Evolutionary conservation across 2,888 invertebrate species (phyloP).

Genomic region (Hydrotaea diabolus): DNA sequence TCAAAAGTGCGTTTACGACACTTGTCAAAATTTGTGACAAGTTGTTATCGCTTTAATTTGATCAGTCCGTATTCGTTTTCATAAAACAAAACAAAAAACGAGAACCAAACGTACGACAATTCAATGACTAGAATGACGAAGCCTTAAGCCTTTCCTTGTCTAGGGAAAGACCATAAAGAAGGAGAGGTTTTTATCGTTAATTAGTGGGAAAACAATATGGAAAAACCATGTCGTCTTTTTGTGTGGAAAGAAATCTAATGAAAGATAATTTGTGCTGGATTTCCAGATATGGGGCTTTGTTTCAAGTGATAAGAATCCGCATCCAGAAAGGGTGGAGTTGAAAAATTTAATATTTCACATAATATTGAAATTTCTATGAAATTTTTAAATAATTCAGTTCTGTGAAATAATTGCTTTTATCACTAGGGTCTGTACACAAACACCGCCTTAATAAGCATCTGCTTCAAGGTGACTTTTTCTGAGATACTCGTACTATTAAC

Average conservation of each 20-base stretch:
- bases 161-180: not conserved
- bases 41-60: conserved; percentile 51
- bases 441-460: too few species aligned
- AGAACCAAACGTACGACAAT: not conserved
- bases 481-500: too few species aligned
- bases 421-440: too few species aligned
- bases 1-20: conserved; percentile 37
- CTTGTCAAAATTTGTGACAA: conserved; percentile 69
- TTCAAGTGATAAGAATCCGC: too few species aligned
- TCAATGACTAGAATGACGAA: conserved; percentile 10
- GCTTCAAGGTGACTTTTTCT: too few species aligned
- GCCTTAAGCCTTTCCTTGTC: conserved; percentile 1
- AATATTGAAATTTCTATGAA: too few species aligned
- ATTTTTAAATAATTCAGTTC: too few species aligned
- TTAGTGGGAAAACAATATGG: conserved; percentile 15
- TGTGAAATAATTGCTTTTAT: too few species aligned
- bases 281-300: not conserved
- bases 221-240: not conserved
- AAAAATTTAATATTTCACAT: too few species aligned
- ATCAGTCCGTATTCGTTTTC: not conserved
- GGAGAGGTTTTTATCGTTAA: conserved; percentile 13
- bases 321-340: too few species aligned
- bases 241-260: not conserved
- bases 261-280: conserved; percentile 11
- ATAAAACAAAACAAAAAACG: not conserved